These are phyloP conservation scores for Ryuthela nishihirai DNA, from an alignment of 2,888 invertebrate species.

Conservation along the genomic window DNA sequence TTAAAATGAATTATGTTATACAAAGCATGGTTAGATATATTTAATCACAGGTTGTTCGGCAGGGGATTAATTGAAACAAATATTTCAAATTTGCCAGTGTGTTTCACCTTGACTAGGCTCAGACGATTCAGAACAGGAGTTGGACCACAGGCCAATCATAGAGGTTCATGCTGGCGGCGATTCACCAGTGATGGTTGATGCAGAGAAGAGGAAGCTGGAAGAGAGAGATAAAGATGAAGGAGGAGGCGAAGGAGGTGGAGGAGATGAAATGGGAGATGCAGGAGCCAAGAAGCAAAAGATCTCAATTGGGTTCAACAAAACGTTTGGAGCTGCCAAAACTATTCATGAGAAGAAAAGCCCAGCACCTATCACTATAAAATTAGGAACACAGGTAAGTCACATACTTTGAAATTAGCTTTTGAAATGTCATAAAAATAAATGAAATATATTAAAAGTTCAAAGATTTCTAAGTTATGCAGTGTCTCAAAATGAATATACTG, in stretches of 20 bases:
- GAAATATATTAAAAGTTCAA: too few relatives aligned
- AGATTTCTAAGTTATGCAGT: too few relatives aligned
- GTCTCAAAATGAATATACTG: too few relatives aligned
- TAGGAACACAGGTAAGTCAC: constrained; percentile 31
- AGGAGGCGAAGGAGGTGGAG: constrained; percentile 20
- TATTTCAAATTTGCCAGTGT: constrained; percentile 41
- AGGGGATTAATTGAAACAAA: constrained; percentile 37
- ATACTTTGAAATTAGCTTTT: too few relatives aligned
- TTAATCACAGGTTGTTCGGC: constrained; percentile 33
- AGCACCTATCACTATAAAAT: constrained; percentile 33
- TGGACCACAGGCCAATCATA: too few relatives aligned
- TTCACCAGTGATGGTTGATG: too few relatives aligned
- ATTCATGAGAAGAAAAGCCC: constrained; percentile 28
- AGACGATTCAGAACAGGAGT: constrained; percentile 18
- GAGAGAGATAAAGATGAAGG: constrained; percentile 2
- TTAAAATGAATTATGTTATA: too few relatives aligned
- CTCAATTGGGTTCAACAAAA: constrained; percentile 27
- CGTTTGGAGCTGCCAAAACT: constrained; percentile 26
- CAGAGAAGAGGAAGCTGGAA: constrained; percentile 23
- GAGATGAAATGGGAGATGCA: constrained; percentile 11
- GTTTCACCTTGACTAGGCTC: constrained; percentile 40
- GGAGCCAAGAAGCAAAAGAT: constrained; percentile 32
- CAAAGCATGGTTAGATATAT: too few relatives aligned
- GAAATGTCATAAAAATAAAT: too few relatives aligned
- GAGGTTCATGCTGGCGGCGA: too few relatives aligned